Evolutionary conservation across 1,140 invertebrate species (phyloP).

Genomic region (Drosophila yakuba): DNA sequence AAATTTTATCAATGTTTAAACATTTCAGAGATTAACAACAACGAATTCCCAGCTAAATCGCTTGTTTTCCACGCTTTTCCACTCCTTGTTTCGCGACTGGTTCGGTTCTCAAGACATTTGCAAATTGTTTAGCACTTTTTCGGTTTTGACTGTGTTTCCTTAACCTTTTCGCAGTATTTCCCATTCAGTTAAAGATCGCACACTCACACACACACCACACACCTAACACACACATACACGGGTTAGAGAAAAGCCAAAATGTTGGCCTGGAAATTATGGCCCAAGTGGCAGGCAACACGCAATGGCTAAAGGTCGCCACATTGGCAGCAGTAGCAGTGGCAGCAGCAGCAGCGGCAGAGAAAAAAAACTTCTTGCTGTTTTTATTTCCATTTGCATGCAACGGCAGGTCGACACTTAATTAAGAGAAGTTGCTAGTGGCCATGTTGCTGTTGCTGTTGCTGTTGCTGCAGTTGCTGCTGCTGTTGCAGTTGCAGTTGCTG

Average conservation of each 20-base stretch:
- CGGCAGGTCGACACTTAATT: conserved; percentile 80
- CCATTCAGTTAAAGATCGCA: conserved; percentile 43
- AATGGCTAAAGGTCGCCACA: conserved; percentile 74
- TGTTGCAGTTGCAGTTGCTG: conserved; percentile 1
- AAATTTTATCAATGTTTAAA: no score
- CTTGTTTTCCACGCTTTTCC: neutral
- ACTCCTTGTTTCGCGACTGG: neutral
- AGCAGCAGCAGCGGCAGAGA: conserved; percentile 12
- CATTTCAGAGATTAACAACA: no score
- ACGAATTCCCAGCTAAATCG: no score
- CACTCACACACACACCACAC: neutral
- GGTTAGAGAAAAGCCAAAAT: conserved; percentile 22
- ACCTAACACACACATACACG: neutral
- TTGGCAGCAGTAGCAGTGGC: conserved; percentile 28
- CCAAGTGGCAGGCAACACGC: conserved; percentile 63
- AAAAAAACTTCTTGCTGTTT: conserved; percentile 16
- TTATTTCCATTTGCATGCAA: conserved; percentile 45
- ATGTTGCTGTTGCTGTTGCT: conserved; percentile 66
- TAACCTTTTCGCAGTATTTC: conserved; percentile 29
- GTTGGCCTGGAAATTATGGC: conserved; percentile 54
- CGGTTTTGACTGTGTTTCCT: neutral
- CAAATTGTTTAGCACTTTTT: neutral
- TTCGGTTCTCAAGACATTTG: neutral
- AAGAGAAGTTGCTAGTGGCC: conserved; percentile 72
- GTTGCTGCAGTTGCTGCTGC: no score